Conservation (phyloP, 2,888 invertebrate species). For the Eupithecia vulgata region DNA sequence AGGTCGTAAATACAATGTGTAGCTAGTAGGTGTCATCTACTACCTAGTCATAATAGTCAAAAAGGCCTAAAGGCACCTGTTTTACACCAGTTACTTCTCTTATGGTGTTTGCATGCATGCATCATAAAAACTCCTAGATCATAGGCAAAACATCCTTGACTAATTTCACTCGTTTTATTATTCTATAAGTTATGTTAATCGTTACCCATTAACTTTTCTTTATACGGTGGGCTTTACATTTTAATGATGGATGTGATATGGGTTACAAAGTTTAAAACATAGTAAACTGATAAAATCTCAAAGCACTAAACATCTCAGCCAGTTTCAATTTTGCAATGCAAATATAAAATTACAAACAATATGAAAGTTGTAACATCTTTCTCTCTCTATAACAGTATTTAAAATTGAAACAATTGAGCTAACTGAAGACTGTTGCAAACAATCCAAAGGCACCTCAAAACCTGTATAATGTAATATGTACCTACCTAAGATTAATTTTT, state of each 20-base stretch:
- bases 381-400: too few relatives aligned
- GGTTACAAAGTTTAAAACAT: background rate
- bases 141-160: slow-evolving; percentile 64
- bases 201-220: slow-evolving; percentile 39
- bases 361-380: too few relatives aligned
- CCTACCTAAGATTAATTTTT: too few relatives aligned
- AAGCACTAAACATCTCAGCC: slow-evolving; percentile 1
- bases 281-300: slow-evolving; percentile 8
- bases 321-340: slow-evolving; percentile 1
- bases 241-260: slow-evolving; percentile 23
- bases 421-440: too few relatives aligned
- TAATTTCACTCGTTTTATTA: slow-evolving; percentile 56
- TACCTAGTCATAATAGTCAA: too few relatives aligned
- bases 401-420: too few relatives aligned
- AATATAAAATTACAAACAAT: background rate
- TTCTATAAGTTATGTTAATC: slow-evolving; percentile 53
- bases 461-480: too few relatives aligned
- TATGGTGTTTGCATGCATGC: slow-evolving; percentile 68
- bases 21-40: too few relatives aligned
- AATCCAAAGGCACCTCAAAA: too few relatives aligned
- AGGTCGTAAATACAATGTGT: too few relatives aligned
- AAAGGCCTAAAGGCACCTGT: background rate
- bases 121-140: slow-evolving; percentile 64
- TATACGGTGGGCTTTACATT: slow-evolving; percentile 23
- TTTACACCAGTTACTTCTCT: slow-evolving; percentile 30